phyloP scores from a whole-genome alignment of 2,797 vertebrate species.

The Luscinia megarhynchos region DNA sequence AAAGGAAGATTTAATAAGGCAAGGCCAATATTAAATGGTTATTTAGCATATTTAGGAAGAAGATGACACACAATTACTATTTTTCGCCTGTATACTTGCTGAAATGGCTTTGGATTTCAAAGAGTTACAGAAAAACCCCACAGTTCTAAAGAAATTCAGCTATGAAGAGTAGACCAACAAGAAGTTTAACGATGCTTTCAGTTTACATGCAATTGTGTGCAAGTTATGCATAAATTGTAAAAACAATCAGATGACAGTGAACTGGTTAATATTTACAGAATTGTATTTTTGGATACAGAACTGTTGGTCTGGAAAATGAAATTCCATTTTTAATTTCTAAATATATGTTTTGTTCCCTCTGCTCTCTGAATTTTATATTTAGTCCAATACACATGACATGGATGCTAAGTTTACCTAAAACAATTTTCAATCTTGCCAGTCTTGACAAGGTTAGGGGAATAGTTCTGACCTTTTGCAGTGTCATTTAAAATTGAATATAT shows the following conservation, averaged over 20 bases:
- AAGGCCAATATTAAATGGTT: not conserved
- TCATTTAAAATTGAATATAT: slow-evolving; percentile 19
- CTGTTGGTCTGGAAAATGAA: slow-evolving; percentile 51
- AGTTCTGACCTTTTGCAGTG: slow-evolving; percentile 43
- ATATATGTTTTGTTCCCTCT: slow-evolving; percentile 30
- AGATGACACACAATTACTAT: not conserved
- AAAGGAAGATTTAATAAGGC: not conserved
- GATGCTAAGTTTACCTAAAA: slow-evolving; percentile 62
- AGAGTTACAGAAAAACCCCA: not conserved
- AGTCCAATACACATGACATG: slow-evolving; percentile 16
- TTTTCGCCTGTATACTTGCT: not conserved
- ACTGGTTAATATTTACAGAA: slow-evolving; percentile 29
- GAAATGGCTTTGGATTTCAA: not conserved
- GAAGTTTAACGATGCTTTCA: not conserved
- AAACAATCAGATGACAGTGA: not conserved
- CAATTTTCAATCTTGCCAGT: slow-evolving; percentile 23
- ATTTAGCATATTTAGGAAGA: not conserved
- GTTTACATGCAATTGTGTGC: not conserved
- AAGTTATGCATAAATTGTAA: not conserved
- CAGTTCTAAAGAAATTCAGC: not conserved
- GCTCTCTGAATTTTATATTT: slow-evolving; percentile 51
- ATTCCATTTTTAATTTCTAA: slow-evolving; percentile 52
- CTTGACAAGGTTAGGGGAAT: slow-evolving; percentile 37
- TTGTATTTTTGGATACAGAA: slow-evolving; percentile 13
- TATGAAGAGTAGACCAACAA: not conserved